Conservation (phyloP, 2,888 invertebrate species). For the Pheosia gnoma region DNA sequence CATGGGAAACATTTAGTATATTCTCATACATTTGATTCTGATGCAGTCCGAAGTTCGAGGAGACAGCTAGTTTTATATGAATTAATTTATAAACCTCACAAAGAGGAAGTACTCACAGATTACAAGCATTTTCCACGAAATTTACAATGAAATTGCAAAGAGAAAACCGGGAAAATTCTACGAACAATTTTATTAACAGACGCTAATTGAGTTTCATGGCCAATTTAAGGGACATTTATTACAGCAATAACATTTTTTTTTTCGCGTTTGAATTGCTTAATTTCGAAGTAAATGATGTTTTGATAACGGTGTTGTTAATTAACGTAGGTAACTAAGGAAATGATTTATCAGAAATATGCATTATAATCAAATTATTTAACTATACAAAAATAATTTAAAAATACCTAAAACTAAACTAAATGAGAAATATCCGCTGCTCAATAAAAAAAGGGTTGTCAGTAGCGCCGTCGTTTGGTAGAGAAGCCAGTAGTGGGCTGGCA, state of each 20-base stretch:
- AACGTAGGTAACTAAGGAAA: too few relatives aligned
- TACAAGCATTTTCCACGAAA: conserved; percentile 18
- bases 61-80: not conserved
- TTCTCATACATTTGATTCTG: too few relatives aligned
- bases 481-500: too few relatives aligned
- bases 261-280: conserved; percentile 22
- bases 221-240: conserved; percentile 33
- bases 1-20: too few relatives aligned
- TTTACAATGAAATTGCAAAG: conserved; percentile 11
- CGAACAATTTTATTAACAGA: conserved; percentile 15
- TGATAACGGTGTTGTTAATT: not conserved
- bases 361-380: too few relatives aligned
- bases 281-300: conserved; percentile 14
- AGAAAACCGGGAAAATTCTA: conserved; percentile 6
- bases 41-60: too few relatives aligned
- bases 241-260: conserved; percentile 23
- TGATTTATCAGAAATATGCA: too few relatives aligned
- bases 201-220: conserved; percentile 38
- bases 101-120: conserved; percentile 23
- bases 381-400: too few relatives aligned
- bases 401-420: too few relatives aligned
- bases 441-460: too few relatives aligned
- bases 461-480: too few relatives aligned
- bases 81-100: not conserved
- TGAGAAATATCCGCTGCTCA: too few relatives aligned